phyloP scores from a whole-genome alignment of 2,888 invertebrate genomes.

The Hipparchia sbordonii region DNA sequence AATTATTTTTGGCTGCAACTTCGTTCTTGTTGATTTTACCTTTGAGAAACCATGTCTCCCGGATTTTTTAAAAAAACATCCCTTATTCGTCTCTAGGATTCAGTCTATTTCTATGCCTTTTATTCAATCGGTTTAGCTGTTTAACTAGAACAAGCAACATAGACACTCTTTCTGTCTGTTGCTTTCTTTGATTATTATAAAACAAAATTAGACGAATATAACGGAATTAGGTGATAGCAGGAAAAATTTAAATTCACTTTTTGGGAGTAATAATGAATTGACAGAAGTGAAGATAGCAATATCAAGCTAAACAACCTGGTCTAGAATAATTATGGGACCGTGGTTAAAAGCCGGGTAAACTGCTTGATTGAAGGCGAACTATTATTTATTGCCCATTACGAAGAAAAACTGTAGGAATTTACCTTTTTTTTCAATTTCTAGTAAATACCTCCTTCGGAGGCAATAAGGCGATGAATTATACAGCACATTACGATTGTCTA shows the following conservation, averaged over 20 bases:
- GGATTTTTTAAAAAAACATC: not conserved
- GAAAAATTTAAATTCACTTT: too few species aligned
- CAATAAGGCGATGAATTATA: constrained; percentile 40
- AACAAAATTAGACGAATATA: too few species aligned
- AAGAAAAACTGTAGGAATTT: constrained; percentile 4
- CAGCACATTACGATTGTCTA: constrained; percentile 48
- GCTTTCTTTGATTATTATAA: too few species aligned
- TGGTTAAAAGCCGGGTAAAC: constrained; percentile 6
- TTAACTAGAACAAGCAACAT: too few species aligned
- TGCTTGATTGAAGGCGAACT: not conserved
- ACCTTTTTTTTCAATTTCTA: constrained; percentile 23
- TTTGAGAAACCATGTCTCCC: not conserved
- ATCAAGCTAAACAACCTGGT: not conserved
- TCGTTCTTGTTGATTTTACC: not conserved
- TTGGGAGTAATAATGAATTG: not conserved
- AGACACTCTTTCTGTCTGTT: too few species aligned
- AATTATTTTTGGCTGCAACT: not conserved
- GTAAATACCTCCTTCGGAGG: constrained; percentile 24
- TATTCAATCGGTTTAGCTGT: too few species aligned
- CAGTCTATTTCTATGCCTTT: too few species aligned
- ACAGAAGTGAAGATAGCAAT: not conserved
- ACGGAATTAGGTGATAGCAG: too few species aligned
- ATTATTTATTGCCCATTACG: constrained; percentile 1
- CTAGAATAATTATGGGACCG: constrained; percentile 5
- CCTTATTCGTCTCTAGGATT: too few species aligned